Percentiles rank a stretch among this genome's conserved stretches.
These are phyloP conservation scores for Glareola pratincola DNA, from an alignment of 2,113 vertebrate genomes.

Conservation along the genomic window DNA sequence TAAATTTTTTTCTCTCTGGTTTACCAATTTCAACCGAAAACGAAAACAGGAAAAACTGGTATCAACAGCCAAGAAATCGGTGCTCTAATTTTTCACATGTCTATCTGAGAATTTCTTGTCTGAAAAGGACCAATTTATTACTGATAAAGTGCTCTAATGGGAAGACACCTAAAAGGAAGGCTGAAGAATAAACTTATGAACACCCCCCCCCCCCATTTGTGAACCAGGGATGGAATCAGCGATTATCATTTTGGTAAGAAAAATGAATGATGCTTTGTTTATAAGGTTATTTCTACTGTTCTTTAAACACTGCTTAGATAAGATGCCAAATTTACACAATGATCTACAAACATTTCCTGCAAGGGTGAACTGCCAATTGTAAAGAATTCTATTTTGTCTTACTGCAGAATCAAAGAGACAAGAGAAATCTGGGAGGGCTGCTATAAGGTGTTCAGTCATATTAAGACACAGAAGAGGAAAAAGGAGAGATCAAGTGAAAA, in stretches of 20 bases:
- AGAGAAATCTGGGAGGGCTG: background rate
- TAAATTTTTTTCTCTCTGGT: background rate
- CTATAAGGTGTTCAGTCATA: background rate
- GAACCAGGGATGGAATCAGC: background rate
- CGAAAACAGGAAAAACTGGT: background rate
- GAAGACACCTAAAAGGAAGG: background rate
- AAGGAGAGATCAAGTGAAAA: background rate
- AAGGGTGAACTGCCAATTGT: background rate
- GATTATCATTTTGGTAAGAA: background rate
- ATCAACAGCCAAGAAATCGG: background rate
- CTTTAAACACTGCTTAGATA: background rate
- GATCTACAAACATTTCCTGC: background rate
- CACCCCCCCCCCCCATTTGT: fast-evolving
- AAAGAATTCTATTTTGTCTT: background rate
- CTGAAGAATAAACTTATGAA: background rate
- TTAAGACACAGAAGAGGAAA: background rate
- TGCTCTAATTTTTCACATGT: background rate
- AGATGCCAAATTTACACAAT: background rate
- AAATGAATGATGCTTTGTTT: background rate
- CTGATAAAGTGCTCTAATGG: background rate
- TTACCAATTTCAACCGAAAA: background rate
- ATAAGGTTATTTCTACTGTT: background rate
- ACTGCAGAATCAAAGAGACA: background rate
- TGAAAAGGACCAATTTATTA: background rate
- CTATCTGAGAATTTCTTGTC: background rate